Percentiles rank a stretch among this genome's conserved stretches.
These are phyloP conservation scores for Anser cygnoides DNA, from an alignment of 2,113 vertebrate species.

Conservation along the genomic window DNA sequence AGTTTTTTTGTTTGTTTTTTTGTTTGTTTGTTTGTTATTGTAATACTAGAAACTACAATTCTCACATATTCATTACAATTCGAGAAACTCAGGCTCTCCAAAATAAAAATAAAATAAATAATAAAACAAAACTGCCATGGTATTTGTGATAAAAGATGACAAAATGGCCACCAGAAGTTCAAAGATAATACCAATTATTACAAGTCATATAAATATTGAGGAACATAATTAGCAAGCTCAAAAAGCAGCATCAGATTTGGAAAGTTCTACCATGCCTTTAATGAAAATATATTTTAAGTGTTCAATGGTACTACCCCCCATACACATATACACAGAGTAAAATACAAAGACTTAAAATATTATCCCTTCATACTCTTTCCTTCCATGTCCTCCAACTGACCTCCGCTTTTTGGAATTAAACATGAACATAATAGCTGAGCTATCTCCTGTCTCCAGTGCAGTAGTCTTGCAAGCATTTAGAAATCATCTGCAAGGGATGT, in stretches of 20 bases:
- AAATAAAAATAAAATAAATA: background rate
- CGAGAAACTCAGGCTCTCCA: background rate
- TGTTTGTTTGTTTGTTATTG: no score
- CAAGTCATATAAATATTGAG: background rate
- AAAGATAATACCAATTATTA: background rate
- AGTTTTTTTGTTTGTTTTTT: no score
- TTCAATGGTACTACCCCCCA: background rate
- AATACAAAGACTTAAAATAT: background rate
- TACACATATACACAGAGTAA: background rate
- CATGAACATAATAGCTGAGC: background rate
- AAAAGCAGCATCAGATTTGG: background rate
- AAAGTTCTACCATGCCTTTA: background rate
- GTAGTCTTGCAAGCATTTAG: background rate
- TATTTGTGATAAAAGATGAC: background rate
- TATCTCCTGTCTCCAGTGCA: background rate
- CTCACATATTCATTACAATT: background rate
- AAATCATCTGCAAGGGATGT: background rate
- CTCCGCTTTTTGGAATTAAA: background rate
- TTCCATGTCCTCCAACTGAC: background rate
- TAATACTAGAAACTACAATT: background rate
- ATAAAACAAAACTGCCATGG: background rate
- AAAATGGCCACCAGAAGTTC: background rate
- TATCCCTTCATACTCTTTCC: background rate
- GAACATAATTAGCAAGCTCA: background rate
- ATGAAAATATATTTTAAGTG: background rate